Conservation (phyloP, 2,113 vertebrate genomes). For the Strix uralensis region DNA sequence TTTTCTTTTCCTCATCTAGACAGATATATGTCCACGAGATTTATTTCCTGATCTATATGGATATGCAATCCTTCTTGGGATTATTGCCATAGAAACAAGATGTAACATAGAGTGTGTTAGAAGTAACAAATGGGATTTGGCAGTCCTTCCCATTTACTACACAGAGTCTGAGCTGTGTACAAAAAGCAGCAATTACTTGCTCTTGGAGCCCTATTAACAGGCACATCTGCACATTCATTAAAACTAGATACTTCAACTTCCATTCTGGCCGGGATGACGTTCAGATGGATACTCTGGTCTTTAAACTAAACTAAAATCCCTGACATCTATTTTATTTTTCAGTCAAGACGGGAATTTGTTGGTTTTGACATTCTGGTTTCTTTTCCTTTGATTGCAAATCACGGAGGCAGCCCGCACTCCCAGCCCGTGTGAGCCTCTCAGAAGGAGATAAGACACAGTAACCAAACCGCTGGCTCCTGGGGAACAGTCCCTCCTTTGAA, state of each 20-base stretch:
- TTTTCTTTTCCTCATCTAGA: slow-evolving; percentile 8
- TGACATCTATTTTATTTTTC: not conserved
- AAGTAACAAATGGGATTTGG: slow-evolving; percentile 52
- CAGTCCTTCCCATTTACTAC: slow-evolving; percentile 33
- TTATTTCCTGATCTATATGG: slow-evolving; percentile 30
- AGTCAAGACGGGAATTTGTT: not conserved
- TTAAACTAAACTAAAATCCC: not conserved
- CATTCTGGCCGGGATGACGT: not conserved
- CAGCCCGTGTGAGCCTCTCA: not conserved
- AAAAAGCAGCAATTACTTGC: slow-evolving; percentile 40
- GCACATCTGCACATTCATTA: slow-evolving; percentile 40
- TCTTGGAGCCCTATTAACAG: slow-evolving; percentile 13
- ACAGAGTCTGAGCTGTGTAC: not conserved
- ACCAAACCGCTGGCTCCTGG: not conserved
- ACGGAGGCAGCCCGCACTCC: not conserved
- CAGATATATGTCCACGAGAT: slow-evolving; percentile 27
- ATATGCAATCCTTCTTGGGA: slow-evolving; percentile 20
- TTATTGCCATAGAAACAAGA: slow-evolving; percentile 62
- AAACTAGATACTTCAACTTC: not conserved
- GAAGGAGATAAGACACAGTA: not conserved
- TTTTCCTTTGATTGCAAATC: not conserved
- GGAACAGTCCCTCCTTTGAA: not conserved
- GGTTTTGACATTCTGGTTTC: not conserved
- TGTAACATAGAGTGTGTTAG: not conserved
- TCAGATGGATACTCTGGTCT: not conserved